These are phyloP conservation scores for Lasiurus borealis DNA, from an alignment of 2,113 vertebrate genomes.

Conservation along the genomic window DNA sequence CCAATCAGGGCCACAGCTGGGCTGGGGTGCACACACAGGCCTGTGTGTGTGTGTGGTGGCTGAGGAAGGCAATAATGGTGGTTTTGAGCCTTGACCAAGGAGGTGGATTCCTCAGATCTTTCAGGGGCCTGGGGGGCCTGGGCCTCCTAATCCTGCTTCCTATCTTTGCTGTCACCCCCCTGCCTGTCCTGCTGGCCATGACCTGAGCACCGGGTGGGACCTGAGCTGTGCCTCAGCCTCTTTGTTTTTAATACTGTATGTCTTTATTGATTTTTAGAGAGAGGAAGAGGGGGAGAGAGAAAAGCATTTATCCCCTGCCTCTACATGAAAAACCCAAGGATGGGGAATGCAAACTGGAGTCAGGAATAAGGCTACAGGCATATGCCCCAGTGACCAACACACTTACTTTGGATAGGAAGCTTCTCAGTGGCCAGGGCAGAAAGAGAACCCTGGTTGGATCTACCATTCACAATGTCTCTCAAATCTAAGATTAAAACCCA, in stretches of 20 bases:
- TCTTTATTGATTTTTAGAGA: neutral
- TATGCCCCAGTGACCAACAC: neutral
- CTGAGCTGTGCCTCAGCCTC: too few species aligned
- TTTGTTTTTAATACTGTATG: neutral
- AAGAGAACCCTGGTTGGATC: neutral
- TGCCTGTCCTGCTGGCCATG: too few species aligned
- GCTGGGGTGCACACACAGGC: neutral
- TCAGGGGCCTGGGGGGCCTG: neutral
- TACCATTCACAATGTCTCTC: neutral
- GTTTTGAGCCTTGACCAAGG: neutral
- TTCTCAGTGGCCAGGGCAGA: slow-evolving; percentile 13
- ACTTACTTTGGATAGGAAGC: neutral
- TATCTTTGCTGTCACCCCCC: too few species aligned
- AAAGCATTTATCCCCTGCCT: neutral
- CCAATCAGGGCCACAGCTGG: slow-evolving; percentile 65
- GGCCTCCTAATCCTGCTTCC: neutral
- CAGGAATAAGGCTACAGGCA: neutral
- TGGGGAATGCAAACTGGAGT: neutral
- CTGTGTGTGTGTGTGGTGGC: neutral
- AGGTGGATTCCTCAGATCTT: neutral
- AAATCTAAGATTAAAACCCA: neutral
- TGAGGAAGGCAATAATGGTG: neutral
- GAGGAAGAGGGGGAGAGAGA: neutral
- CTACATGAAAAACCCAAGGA: neutral
- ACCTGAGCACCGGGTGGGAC: too few species aligned